phyloP scores from a whole-genome alignment of 2,113 vertebrate species.

The Nothobranchius furzeri region DNA sequence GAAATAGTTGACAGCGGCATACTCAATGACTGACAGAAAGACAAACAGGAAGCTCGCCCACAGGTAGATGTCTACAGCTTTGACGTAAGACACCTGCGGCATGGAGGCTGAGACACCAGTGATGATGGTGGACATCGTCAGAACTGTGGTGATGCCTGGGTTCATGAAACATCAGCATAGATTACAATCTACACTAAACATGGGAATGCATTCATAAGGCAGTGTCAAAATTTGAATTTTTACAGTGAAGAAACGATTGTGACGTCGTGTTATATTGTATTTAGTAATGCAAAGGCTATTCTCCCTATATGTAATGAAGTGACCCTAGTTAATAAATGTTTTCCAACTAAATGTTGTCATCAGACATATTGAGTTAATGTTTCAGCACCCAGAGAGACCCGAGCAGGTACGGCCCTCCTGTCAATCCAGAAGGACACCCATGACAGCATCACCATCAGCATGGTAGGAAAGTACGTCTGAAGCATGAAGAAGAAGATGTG shows the following conservation, averaged over 20 bases:
- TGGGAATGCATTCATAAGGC: background rate
- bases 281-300: background rate
- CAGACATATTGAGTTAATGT: background rate
- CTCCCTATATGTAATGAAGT: background rate
- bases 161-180: constrained; percentile 8
- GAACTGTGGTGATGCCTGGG: constrained; percentile 88
- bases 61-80: constrained; percentile 90
- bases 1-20: constrained; percentile 91
- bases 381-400: constrained; percentile 85
- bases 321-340: background rate
- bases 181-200: background rate
- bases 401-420: constrained; percentile 88
- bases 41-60: constrained; percentile 86
- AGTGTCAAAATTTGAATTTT: background rate
- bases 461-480: constrained; percentile 92
- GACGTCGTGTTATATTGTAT: background rate
- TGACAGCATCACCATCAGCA: constrained; percentile 94
- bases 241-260: background rate
- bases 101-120: constrained; percentile 89
- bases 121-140: constrained; percentile 92
- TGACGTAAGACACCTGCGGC: constrained; percentile 89
- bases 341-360: too few relatives aligned
- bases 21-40: constrained; percentile 90
- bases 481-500: constrained; percentile 96
- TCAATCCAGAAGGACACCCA: constrained; percentile 97